Conservation (phyloP, 2,797 vertebrate genomes). For the Hozukius guyotensis region DNA sequence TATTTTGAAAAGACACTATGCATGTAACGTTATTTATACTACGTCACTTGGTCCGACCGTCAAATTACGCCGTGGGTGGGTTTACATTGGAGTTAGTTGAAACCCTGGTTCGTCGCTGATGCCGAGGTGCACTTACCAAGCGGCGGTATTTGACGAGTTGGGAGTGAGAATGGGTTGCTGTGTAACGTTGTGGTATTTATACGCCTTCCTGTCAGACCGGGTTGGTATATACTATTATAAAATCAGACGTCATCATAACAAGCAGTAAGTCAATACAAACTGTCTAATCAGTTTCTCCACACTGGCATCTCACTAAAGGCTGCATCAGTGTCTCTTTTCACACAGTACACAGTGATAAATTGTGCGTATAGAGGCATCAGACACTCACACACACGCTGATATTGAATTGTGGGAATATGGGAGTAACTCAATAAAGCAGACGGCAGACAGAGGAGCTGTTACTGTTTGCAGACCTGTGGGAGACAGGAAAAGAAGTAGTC, state of each 20-base stretch:
- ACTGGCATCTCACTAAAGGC: background rate
- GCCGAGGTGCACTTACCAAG: too few species aligned
- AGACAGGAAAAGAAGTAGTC: slow-evolving; percentile 17
- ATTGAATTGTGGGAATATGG: slow-evolving; percentile 40
- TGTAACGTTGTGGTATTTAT: too few species aligned
- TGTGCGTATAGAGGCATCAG: background rate
- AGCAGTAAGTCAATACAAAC: background rate
- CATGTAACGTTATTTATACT: too few species aligned
- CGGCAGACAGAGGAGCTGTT: slow-evolving; percentile 20
- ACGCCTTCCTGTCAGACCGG: too few species aligned
- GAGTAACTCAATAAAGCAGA: slow-evolving; percentile 44
- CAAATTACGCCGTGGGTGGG: rapidly evolving
- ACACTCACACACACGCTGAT: background rate
- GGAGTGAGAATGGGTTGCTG: too few species aligned
- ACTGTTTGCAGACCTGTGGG: slow-evolving; percentile 26
- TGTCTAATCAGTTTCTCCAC: slow-evolving; percentile 8
- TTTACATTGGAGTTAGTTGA: too few species aligned
- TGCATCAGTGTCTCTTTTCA: background rate
- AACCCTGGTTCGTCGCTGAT: too few species aligned
- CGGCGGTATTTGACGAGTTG: too few species aligned
- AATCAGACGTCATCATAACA: background rate
- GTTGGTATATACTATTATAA: background rate
- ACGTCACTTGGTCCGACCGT: too few species aligned
- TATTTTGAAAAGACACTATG: too few species aligned
- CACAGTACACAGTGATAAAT: background rate